Conservation (phyloP, 2,797 vertebrate genomes). For the Pseudochirops corinnae region DNA sequence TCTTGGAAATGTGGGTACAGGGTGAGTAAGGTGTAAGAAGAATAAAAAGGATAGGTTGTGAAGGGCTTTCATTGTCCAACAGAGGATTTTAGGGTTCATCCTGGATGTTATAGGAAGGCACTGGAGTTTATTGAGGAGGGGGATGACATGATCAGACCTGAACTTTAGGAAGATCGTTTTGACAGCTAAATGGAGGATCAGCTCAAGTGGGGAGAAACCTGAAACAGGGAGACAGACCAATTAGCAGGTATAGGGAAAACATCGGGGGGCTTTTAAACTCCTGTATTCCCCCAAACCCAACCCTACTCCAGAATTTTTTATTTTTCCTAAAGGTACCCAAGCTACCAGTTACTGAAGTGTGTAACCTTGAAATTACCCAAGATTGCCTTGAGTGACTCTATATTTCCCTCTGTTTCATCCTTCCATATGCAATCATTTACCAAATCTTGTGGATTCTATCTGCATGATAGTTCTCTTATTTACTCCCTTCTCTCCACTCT, state of each 20-base stretch:
- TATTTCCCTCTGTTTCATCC: not conserved
- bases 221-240: not conserved
- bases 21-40: not conserved
- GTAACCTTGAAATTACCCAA: not conserved
- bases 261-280: not conserved
- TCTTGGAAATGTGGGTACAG: not conserved
- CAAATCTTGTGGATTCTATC: not conserved
- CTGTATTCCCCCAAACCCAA: not conserved
- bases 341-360: not conserved
- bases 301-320: not conserved
- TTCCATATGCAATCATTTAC: not conserved
- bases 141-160: not conserved
- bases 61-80: not conserved
- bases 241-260: not conserved
- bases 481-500: not conserved
- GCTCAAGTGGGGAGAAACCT: not conserved
- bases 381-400: not conserved
- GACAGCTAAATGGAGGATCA: not conserved
- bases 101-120: not conserved
- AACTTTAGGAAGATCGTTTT: not conserved
- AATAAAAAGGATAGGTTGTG: not conserved
- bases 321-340: not conserved
- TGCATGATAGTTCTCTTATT: not conserved
- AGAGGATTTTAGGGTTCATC: not conserved
- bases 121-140: not conserved